Conservation (phyloP, 2,797 vertebrate genomes). For the Macropus fuliginosus region DNA sequence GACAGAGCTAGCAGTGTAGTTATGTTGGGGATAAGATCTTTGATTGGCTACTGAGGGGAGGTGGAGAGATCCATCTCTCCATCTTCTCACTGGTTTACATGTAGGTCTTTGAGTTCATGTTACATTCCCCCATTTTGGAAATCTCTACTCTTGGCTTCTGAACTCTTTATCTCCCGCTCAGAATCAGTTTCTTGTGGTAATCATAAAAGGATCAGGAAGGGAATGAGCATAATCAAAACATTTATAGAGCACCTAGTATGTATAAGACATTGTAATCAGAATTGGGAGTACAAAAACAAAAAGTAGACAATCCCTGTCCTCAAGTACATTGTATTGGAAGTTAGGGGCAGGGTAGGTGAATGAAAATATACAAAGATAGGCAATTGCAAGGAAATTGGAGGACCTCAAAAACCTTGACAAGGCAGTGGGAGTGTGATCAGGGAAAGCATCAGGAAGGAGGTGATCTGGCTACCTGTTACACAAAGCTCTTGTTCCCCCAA, state of each 20-base stretch:
- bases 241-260: background rate
- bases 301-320: background rate
- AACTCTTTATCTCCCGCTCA: background rate
- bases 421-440: background rate
- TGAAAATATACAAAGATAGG: background rate
- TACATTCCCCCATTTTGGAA: background rate
- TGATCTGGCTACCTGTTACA: conserved; percentile 56
- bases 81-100: background rate
- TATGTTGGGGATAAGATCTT: background rate
- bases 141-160: background rate
- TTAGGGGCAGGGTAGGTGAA: background rate
- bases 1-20: too few species aligned
- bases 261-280: background rate
- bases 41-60: background rate
- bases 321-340: background rate
- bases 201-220: background rate
- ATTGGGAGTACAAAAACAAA: background rate
- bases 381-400: background rate
- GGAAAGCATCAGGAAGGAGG: background rate
- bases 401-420: background rate
- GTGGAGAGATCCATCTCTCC: background rate
- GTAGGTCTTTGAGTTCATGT: background rate
- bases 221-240: background rate
- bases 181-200: background rate
- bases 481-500: conserved; percentile 88